Evolutionary conservation across 2,797 vertebrate species (phyloP), one percentile per base, ranked within the genome.

Genomic region (Euthynnus affinis): DNA sequence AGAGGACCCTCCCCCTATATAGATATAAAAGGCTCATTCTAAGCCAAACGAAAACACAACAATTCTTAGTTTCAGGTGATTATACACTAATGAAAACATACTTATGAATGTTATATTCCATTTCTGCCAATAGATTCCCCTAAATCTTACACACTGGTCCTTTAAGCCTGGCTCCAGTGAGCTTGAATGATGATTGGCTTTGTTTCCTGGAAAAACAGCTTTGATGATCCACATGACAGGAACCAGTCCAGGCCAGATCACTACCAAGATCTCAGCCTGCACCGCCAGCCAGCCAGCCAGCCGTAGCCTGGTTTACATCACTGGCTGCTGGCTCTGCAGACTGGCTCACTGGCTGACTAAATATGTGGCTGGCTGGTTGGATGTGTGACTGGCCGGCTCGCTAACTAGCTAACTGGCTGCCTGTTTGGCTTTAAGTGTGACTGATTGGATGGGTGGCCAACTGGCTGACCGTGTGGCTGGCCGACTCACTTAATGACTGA

Each of bases 231-330:
- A 81, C 80, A 78, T 80, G 85, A 91, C 85, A 67, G 83, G 83
- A 90, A 60, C 82, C 78, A 44, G 87, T 62, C 77, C 66, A 77
- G 82, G 85, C 82, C 86, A 88, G 84, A 92, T 91, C 90, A 75
- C 87, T 57, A 90, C 91, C 83, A 76, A 85, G 87, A 89, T 88
- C 87, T 89, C 76, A 76, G 85, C 74, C 66, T 25, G 83, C 57
- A 66, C 75, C 22, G 81, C 78, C 87, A 89, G 87, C 52, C 83
- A 83, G 87, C 52, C 83, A 83, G 76, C 87, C 83, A 83, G 76
- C 87, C 63, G 42, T 61, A 74, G 85, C 84, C 90, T 91, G 91
- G 80, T 92, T 91, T 88, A 80, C 87, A 90, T 93, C 89, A 88
- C 67, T 20, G 81, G 74, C 87, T 84, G 86, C 63, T 25, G 80